phyloP scores from a whole-genome alignment of 2,888 invertebrate genomes.

The Drosophila colorata region DNA sequence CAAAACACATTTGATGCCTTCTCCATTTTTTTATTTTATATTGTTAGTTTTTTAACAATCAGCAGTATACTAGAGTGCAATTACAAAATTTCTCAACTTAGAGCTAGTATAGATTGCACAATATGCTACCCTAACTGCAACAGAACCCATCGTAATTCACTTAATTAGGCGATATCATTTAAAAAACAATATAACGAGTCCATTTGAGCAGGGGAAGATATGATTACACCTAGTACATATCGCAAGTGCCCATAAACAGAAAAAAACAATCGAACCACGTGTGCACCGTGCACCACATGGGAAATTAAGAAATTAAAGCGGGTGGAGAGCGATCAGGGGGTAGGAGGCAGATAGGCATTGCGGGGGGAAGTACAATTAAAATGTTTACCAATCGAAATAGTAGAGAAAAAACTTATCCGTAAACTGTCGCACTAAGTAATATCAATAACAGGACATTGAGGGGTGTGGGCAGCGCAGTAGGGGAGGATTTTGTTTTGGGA shows the following conservation, averaged over 20 bases:
- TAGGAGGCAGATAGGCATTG: background rate
- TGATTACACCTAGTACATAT: slow-evolving; percentile 20
- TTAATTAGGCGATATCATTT: slow-evolving; percentile 41
- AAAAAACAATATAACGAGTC: slow-evolving; percentile 17
- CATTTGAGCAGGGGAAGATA: slow-evolving; percentile 6
- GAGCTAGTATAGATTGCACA: background rate
- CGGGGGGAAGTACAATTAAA: slow-evolving; percentile 42
- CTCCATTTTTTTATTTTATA: no score
- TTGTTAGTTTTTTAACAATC: no score
- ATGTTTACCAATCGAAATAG: slow-evolving; percentile 55
- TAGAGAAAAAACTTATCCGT: slow-evolving; percentile 30
- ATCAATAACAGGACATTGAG: slow-evolving; percentile 45
- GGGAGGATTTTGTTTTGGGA: background rate
- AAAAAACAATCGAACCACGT: slow-evolving; percentile 34
- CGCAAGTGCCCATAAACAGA: slow-evolving; percentile 3
- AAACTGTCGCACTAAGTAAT: slow-evolving; percentile 57
- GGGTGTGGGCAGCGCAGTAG: background rate
- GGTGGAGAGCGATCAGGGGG: background rate
- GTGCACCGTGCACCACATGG: slow-evolving; percentile 27
- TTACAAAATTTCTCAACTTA: no score
- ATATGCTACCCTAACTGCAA: background rate
- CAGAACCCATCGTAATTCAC: slow-evolving; percentile 4
- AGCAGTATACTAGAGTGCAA: no score
- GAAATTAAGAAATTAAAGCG: slow-evolving; percentile 68
- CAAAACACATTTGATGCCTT: no score